A percentile compares a stretch with the other conserved stretches of the same genome.
Conservation (phyloP, 2,113 vertebrate genomes). For the crab-eating macaque (Macaca fascicularis) region DNA sequence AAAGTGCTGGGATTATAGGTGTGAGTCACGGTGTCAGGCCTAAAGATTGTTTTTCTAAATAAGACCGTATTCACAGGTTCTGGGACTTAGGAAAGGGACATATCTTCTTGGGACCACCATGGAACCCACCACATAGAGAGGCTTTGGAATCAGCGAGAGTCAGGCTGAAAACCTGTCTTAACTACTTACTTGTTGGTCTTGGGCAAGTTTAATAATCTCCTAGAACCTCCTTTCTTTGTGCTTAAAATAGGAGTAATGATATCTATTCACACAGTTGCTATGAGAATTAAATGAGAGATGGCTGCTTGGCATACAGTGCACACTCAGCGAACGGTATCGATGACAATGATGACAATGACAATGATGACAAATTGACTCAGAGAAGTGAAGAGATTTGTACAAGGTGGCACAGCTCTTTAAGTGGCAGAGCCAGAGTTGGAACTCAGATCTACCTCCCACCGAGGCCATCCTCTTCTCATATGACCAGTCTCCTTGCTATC, state of each 20-base stretch:
- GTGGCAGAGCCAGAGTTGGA: not conserved
- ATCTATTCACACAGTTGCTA: not conserved
- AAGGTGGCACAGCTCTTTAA: not conserved
- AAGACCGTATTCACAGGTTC: not conserved
- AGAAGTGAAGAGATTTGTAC: not conserved
- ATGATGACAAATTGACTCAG: not conserved
- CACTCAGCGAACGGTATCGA: too few relatives aligned
- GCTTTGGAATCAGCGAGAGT: not conserved
- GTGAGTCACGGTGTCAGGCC: not conserved
- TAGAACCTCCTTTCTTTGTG: not conserved
- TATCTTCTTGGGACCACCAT: not conserved
- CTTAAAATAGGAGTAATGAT: not conserved
- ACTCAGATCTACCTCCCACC: not conserved
- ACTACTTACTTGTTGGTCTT: not conserved
- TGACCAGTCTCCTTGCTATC: not conserved
- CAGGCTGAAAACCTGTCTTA: not conserved
- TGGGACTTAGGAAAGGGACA: not conserved
- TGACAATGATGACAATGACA: not conserved
- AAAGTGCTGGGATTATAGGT: not conserved
- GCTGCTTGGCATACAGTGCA: not conserved
- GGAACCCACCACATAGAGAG: accelerated
- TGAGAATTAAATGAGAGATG: not conserved
- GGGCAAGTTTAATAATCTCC: not conserved
- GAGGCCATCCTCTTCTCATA: not conserved
- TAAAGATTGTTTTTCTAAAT: not conserved